A percentile compares a stretch with the other conserved stretches of the same genome.
Conservation (phyloP, 2,113 vertebrate species). For the Falco punctatus region DNA sequence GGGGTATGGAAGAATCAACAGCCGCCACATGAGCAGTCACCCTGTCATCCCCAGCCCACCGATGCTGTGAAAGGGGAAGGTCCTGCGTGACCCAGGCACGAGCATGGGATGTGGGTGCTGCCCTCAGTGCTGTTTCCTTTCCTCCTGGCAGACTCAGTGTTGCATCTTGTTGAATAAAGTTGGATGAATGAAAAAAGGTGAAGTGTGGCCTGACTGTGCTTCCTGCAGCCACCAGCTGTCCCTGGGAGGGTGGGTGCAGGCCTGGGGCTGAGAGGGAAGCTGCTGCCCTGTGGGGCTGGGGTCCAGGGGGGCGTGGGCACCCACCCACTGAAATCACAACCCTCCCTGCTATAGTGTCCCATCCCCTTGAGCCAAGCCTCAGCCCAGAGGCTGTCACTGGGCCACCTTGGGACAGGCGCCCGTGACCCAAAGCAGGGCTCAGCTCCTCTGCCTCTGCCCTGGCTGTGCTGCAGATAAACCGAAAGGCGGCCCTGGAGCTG, state of each 20-base stretch:
- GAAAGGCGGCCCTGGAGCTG: neutral
- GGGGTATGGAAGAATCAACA: neutral
- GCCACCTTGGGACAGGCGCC: accelerated
- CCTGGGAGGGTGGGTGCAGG: neutral
- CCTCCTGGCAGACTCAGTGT: neutral
- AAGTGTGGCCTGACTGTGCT: neutral
- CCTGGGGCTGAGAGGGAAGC: neutral
- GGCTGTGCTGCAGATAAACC: neutral
- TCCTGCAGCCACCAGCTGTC: neutral
- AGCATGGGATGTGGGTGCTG: neutral
- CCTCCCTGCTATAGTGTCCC: neutral
- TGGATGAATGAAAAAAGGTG: neutral
- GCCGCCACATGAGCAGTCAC: accelerated
- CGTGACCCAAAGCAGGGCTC: neutral
- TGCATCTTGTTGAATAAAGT: constrained; percentile 47
- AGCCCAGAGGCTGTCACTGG: neutral
- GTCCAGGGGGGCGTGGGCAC: neutral
- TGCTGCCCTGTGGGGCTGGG: neutral
- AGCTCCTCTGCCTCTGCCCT: neutral
- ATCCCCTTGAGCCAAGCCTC: neutral
- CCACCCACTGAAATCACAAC: neutral
- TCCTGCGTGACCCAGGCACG: neutral
- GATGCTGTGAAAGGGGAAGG: neutral
- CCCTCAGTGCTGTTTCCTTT: neutral
- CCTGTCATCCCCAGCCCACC: neutral